A percentile compares a stretch with the other conserved stretches of the same genome.
Conservation (phyloP, 2,113 vertebrate species). For the Thamnophis sirtalis region DNA sequence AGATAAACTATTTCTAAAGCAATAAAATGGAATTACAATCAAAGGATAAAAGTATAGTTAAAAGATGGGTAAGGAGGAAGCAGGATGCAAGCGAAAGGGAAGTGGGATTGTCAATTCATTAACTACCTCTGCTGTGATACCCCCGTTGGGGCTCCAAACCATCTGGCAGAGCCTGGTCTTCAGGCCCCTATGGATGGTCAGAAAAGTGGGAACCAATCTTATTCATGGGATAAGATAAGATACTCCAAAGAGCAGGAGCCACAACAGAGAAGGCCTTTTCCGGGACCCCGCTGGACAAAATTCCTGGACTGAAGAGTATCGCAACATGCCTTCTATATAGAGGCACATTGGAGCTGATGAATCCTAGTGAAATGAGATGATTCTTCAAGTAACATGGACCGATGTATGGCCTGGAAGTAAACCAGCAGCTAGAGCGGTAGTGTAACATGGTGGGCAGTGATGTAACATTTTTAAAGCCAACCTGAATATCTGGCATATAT, state of each 20-base stretch:
- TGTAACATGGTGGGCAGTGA: too few species aligned
- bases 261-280: not conserved
- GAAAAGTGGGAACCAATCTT: not conserved
- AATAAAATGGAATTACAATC: not conserved
- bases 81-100: not conserved
- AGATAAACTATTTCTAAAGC: not conserved
- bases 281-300: not conserved
- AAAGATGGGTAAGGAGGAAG: not conserved
- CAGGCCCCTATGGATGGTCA: not conserved
- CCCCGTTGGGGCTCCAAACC: not conserved
- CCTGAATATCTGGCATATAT: not conserved
- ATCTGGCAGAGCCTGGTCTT: not conserved
- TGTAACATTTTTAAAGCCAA: not conserved
- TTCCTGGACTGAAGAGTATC: not conserved
- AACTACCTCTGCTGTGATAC: not conserved
- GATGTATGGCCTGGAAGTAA: not conserved
- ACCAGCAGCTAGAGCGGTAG: not conserved
- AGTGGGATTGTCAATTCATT: not conserved
- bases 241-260: not conserved
- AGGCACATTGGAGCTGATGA: not conserved
- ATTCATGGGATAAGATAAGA: not conserved
- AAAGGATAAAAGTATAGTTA: not conserved
- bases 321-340: not conserved
- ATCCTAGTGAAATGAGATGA: not conserved
- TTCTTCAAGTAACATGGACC: not conserved